Base-by-base conservation (phyloP, 2,888 invertebrate species). In the Mechanitis mazaeus region DNA sequence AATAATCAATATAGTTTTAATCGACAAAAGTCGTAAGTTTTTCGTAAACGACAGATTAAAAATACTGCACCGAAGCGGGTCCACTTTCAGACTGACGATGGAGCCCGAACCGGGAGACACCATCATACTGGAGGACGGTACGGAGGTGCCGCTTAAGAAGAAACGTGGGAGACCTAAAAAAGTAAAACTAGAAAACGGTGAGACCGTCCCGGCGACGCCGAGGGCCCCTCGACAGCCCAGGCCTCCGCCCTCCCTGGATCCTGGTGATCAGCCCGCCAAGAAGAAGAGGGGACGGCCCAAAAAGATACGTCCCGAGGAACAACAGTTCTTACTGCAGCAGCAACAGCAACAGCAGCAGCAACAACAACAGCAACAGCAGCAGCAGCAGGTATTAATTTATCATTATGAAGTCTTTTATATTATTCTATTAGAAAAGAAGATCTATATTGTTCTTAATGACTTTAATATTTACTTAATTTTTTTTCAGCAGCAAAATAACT, bases 141-240 rank as follows among this genome's bases (percentile, higher is more conserved):
- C 92, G 58, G 91, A 92, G 75, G 88, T 94, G 66, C 94, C 95
- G 0, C 93, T 94, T 55, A 96, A 96, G 87, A 96, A 96, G 91
- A 96, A 96, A 83, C 91, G 96, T n/a, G 96, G 96, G 1, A 88
- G 96, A n/a, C 96, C 96, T 65, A 96, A 96, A 89, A 96, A 96
- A 84, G 93, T 75, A 33, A 94, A 94, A 77, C 85, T 91, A 70
- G 92, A 92, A 76, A 94, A 93, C 78, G 94, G 92, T 38, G 94
- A 91, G 79, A 91, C 92, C 56, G 93, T 92, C 65, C 92, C 92
- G 54, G 88, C 92, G 9, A 80, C 87, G 20, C 91, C 91, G 54
- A 80, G 87, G 47, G 79, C 90, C 45, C 87, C 92, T 2, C 84
- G 91, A 65, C 89, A 89, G 58, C 84, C 85, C 3, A 80, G 85